phyloP scores from a whole-genome alignment of 1,140 invertebrate species.

The Cydia strobilella region DNA sequence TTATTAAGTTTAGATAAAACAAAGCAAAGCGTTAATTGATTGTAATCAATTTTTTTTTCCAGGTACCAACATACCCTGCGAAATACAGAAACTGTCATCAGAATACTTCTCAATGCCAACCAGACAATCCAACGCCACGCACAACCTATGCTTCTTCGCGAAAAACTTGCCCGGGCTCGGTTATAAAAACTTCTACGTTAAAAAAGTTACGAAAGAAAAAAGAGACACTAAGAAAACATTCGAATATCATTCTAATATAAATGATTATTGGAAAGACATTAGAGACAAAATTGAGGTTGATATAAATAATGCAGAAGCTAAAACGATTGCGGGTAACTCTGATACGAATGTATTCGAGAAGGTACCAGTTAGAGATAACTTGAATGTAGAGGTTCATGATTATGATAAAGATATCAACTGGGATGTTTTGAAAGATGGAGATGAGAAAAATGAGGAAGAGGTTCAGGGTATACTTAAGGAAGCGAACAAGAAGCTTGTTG shows the following conservation, averaged over 20 bases:
- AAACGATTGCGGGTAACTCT: neutral
- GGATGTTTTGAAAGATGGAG: slow-evolving; percentile 46
- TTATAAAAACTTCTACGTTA: slow-evolving; percentile 82
- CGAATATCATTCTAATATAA: slow-evolving; percentile 47
- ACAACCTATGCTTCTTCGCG: slow-evolving; percentile 85
- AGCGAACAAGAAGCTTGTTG: slow-evolving; percentile 32
- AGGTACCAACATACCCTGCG: slow-evolving; percentile 66
- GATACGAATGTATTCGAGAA: neutral
- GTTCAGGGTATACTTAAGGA: slow-evolving; percentile 44
- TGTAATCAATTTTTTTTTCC: slow-evolving; percentile 29
- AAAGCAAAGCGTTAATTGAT: no score
- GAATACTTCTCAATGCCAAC: slow-evolving; percentile 83
- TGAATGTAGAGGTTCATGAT: slow-evolving; percentile 26
- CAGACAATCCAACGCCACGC: slow-evolving; percentile 80
- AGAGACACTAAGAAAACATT: slow-evolving; percentile 40
- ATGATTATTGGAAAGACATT: slow-evolving; percentile 53
- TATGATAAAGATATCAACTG: slow-evolving; percentile 38
- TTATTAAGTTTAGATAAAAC: no score
- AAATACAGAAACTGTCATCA: slow-evolving; percentile 83
- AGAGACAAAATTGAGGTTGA: slow-evolving; percentile 40
- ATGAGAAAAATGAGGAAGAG: slow-evolving; percentile 37
- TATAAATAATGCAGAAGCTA: slow-evolving; percentile 42
- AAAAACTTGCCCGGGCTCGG: slow-evolving; percentile 82
- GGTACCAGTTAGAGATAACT: slow-evolving; percentile 17
- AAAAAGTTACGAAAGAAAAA: slow-evolving; percentile 46